Percentiles rank a stretch among this genome's conserved stretches.
Conservation (phyloP, 2,888 invertebrate species). For the Pseudococcus longispinus region DNA sequence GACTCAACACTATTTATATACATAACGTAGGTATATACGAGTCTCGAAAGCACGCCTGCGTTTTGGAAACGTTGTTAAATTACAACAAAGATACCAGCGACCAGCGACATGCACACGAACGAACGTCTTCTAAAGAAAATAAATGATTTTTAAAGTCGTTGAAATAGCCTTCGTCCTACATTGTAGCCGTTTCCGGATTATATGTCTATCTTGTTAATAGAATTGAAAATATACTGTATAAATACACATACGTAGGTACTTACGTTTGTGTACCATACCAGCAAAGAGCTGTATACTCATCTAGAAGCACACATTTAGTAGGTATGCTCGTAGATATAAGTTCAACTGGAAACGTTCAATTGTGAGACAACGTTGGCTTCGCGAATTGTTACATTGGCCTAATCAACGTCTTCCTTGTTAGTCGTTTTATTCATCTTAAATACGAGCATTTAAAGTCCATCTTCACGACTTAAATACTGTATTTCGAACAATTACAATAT, state of each 20-base stretch:
- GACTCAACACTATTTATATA: neutral
- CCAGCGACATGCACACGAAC: neutral
- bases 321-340: neutral
- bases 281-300: neutral
- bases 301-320: neutral
- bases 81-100: neutral
- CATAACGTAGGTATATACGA: neutral
- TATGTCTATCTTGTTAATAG: constrained; percentile 43
- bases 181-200: constrained; percentile 55
- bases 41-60: neutral
- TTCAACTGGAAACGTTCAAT: constrained; percentile 55
- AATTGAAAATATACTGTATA: constrained; percentile 20
- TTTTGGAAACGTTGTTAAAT: neutral
- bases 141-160: constrained; percentile 47
- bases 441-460: constrained; percentile 38
- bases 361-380: constrained; percentile 30
- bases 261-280: too few relatives aligned
- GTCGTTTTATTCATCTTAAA: constrained; percentile 47
- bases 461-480: constrained; percentile 12
- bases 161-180: constrained; percentile 54
- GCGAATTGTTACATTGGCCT: constrained; percentile 56
- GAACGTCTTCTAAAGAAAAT: neutral
- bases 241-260: neutral
- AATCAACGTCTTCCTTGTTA: constrained; percentile 56
- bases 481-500: constrained; percentile 19